Base-by-base conservation (phyloP, 2,797 vertebrate species). In the Acanthurus lineatus region DNA sequence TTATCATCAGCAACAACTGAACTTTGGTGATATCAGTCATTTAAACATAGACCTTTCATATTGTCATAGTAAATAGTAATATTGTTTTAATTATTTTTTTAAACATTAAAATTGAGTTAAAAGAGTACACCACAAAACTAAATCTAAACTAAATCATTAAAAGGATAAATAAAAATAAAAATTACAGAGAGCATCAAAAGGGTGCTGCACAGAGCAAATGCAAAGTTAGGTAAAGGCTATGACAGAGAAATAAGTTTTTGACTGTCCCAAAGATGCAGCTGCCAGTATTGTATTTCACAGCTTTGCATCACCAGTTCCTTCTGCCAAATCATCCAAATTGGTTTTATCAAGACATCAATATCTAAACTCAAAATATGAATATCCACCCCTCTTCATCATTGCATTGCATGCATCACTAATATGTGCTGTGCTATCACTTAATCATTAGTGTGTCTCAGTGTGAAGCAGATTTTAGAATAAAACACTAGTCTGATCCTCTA, bases 261-360 rank as follows among this genome's bases (percentile, higher is more conserved):
- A 4, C 28, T 32, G 2, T 32, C 28, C 28, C 3, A 32, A 32
- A 32, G 28, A 32, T 32, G 28, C 4, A 32, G 28, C 28, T 32
- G 28, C 28, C 2, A 32, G 28, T 32, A 32, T 32, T 32, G 28
- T 32, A 32, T 32, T 32, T 4, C 5, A 32, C 28, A 32, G 28
- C 28, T 32, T 32, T 32, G 28, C 28, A 32, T 32, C 28, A 32
- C 28, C 28, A 32, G 28, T 32, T 32, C 5, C 28, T 32, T 32
- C 28, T 32, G 40, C 4, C 38, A 44, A 4, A 9, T 22, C 5
- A 32, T 52, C 17, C 25, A 20, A 47, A 17, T 42, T 52, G 0
- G 38, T 69, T 58, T 58, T 28, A 48, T 58, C 44, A 48, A 22
- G 44, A 69, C 47, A 58, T 35, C 53, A 20, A 35, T 47, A 14